Base-by-base conservation (phyloP, 2,797 vertebrate genomes). In the Morelia viridis region DNA sequence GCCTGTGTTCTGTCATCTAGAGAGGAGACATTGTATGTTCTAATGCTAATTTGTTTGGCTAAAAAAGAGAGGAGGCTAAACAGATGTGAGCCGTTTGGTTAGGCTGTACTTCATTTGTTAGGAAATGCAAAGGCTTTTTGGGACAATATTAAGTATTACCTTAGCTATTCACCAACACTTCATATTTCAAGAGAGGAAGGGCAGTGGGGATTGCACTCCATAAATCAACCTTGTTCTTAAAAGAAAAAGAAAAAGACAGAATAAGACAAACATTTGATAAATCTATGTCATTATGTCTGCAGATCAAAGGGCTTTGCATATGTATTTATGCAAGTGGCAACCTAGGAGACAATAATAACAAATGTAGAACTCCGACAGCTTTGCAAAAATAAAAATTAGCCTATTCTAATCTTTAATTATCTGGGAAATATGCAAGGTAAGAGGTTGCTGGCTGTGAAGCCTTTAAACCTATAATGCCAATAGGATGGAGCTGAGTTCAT, bases 71-170 rank as follows among this genome's bases (percentile, higher is more conserved):
- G 96, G 96, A 96, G 94, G 94, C 95, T 97, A 97, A 96, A 97
- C 97, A 98, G 97, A 97, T 97, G 97, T 96, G 97, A 96, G 91
- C 97, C 96, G 95, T 97, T 97, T 97, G 97, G 96, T 94, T 92
- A 94, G 94, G 96, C 95, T 96, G 96, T 97, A 96, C 96, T 97
- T 97, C 96, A 96, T 97, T 97, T 97, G 97, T 97, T 97, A 97
- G 96, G 95, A 96, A 96, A 96, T 96, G 94, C 94, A 94, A 96
- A 97, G 95, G 95, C 96, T 97, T 93, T 86, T 95, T 97, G 96
- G 96, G 96, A 97, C 97, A 96, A 97, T 97, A 97, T 97, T 98
- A 97, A 97, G 97, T 97, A 97, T 97, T 97, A 97, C 97, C 94
- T 97, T 96, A 95, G 96, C 97, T 95, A 95, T 96, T 97, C 97